Conservation (phyloP, 2,888 invertebrate genomes). For the Tipula helvola region DNA sequence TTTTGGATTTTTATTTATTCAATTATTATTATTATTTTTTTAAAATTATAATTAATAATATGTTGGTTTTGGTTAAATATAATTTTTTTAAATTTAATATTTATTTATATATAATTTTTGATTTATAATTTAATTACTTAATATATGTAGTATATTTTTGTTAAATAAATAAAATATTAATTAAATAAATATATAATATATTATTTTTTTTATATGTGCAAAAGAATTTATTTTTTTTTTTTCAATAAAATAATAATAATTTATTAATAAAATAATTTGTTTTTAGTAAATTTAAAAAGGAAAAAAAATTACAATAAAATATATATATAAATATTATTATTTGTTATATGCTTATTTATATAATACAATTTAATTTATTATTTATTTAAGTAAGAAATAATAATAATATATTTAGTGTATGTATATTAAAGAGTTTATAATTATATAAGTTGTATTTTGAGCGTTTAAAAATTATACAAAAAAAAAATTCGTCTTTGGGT, state of each 20-base stretch:
- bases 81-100: neutral
- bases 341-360: neutral
- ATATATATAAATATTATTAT: neutral
- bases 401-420: neutral
- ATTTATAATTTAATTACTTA: neutral
- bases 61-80: neutral
- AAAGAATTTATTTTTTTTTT: neutral
- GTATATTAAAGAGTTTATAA: neutral
- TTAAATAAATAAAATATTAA: neutral
- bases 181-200: neutral
- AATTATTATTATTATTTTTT: neutral
- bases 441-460: neutral
- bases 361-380: neutral
- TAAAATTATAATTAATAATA: neutral
- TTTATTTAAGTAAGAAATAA: neutral
- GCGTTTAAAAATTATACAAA: neutral
- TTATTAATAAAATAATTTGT: neutral
- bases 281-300: neutral
- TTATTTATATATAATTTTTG: neutral
- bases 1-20: neutral
- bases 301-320: neutral
- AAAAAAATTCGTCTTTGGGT: neutral
- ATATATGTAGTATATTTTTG: neutral
- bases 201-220: neutral
- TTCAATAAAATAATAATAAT: neutral